A percentile compares a stretch with the other conserved stretches of the same genome.
Evolutionary conservation across 2,113 vertebrate genomes (phyloP).

Genomic region (Diadophis punctatus): DNA sequence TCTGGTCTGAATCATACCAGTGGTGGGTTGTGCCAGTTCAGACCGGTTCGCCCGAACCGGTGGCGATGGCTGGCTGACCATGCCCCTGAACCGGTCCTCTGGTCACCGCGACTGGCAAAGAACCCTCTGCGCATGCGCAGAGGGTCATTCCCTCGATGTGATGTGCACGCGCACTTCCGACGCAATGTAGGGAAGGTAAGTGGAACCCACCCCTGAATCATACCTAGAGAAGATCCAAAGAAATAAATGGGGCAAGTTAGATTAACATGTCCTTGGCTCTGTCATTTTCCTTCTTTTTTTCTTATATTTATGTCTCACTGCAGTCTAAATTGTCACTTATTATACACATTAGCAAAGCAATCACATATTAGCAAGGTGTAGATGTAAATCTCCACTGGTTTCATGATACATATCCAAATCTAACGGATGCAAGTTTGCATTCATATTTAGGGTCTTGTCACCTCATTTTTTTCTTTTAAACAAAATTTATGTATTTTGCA

Average conservation of each 20-base stretch:
- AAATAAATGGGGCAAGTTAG: background rate
- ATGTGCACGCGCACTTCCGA: no score
- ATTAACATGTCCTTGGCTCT: background rate
- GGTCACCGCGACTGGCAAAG: no score
- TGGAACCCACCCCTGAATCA: background rate
- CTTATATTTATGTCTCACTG: background rate
- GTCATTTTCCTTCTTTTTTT: background rate
- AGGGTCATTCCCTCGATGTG: no score
- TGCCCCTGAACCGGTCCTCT: no score
- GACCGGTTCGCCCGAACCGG: no score
- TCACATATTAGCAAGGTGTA: background rate
- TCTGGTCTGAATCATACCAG: background rate
- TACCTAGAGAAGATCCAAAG: background rate
- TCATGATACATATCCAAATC: background rate
- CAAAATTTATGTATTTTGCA: background rate
- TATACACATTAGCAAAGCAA: background rate
- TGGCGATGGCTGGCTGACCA: no score
- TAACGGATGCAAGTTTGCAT: background rate
- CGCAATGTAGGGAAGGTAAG: no score
- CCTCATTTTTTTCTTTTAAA: background rate
- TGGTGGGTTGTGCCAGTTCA: no score
- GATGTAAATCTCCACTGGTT: background rate
- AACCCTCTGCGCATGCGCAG: no score
- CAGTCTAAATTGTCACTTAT: background rate
- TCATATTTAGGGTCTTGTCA: background rate